Evolutionary conservation across 2,888 invertebrate genomes (phyloP).

Genomic region (Drosophila imparisetae): DNA sequence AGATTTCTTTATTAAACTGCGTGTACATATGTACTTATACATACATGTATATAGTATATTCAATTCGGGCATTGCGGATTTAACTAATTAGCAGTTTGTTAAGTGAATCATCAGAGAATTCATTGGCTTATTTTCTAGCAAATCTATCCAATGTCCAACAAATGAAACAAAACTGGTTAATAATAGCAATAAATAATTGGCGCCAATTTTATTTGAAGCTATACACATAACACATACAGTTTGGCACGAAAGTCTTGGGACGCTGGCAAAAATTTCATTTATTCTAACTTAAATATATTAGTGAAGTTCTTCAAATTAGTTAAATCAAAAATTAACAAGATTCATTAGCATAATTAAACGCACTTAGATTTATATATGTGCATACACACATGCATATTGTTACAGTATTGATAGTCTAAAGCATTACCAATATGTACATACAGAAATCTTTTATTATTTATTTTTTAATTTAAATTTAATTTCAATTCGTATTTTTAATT

Average conservation of each 20-base stretch:
- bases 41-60: background rate
- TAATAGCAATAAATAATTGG: background rate
- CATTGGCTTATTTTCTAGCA: background rate
- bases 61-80: background rate
- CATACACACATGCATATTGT: background rate
- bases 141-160: background rate
- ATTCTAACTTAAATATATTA: background rate
- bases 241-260: background rate
- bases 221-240: background rate
- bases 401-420: background rate
- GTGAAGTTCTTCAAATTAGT: background rate
- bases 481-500: background rate
- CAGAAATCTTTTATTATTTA: no score
- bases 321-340: background rate
- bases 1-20: background rate
- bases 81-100: slow-evolving; percentile 8
- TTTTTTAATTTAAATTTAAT: background rate
- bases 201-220: background rate
- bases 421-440: no score
- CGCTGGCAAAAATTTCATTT: background rate
- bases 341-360: background rate
- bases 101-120: slow-evolving; percentile 7
- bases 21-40: background rate
- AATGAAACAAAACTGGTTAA: background rate
- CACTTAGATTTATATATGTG: background rate